Percentiles rank a stretch among this genome's conserved stretches.
Evolutionary conservation across 2,797 vertebrate species (phyloP).

Genomic region (Anas bahamensis): DNA sequence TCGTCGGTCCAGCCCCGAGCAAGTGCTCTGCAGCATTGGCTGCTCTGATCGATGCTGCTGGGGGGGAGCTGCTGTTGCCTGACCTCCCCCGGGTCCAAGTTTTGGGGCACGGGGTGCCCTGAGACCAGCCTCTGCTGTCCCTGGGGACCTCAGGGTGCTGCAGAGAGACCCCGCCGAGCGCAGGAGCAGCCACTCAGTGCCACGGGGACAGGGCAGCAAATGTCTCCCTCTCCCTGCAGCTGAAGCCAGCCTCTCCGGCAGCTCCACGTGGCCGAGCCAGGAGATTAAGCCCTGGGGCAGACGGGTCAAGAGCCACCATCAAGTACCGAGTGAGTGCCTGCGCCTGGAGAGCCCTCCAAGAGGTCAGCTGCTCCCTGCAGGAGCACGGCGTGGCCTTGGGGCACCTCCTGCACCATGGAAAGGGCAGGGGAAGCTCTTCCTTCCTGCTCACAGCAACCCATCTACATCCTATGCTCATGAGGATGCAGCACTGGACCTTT

Average conservation of each 20-base stretch:
- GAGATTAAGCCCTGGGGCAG: background rate
- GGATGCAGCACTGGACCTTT: accelerated
- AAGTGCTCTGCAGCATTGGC: background rate
- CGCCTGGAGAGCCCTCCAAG: background rate
- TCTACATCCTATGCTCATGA: accelerated
- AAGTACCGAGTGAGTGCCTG: background rate
- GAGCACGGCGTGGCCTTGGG: background rate
- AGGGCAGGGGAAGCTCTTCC: background rate
- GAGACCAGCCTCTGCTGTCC: background rate
- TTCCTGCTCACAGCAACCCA: accelerated
- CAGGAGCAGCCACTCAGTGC: background rate
- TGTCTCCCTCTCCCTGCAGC: background rate
- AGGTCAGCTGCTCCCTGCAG: accelerated
- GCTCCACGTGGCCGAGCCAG: background rate
- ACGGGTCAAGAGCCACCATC: background rate
- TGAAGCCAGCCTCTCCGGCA: background rate
- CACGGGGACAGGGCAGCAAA: background rate
- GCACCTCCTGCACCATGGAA: accelerated
- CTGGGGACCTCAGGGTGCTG: background rate
- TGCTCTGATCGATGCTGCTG: background rate
- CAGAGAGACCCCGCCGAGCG: background rate
- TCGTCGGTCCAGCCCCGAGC: background rate
- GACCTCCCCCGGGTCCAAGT: background rate
- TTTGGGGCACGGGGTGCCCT: background rate
- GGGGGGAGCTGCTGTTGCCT: background rate